Base-by-base conservation (phyloP, 2,888 invertebrate genomes). In the Oxystoma pomonae region DNA sequence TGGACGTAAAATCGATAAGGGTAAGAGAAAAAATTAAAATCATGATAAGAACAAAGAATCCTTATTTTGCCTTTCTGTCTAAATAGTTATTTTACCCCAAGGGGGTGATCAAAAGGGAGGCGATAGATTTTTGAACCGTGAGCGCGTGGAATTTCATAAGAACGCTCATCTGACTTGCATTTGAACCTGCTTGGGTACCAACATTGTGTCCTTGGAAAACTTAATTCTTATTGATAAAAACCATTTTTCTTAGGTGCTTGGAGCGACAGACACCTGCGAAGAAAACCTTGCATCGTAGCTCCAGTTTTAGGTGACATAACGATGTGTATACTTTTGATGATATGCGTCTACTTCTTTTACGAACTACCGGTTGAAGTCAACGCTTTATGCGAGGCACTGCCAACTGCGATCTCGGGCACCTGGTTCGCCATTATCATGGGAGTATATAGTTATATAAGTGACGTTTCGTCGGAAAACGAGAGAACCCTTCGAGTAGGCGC, bases 211-310 rank as follows among this genome's bases (percentile, higher is more conserved):
- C n/a, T n/a, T n/a, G n/a, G n/a, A n/a, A n/a, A n/a, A n/a, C n/a
- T n/a, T n/a, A n/a, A n/a, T n/a, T n/a, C n/a, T n/a, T n/a, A n/a
- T n/a, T n/a, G n/a, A n/a, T n/a, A n/a, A n/a, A n/a, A n/a, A n/a
- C n/a, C n/a, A n/a, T n/a, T n/a, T 0, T 85, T 86, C 62, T 71
- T 86, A 21, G 87, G 87, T 2, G 84, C 86, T 0, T 87, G 86
- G 86, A 86, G 85, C 63, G 86, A 87, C 68, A 80, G 83, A 57
- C 83, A 83, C 2, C 83, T 84, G 1, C 81, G 83, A 55, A 77
- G 86, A 52, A 86, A 85, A 70, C 82, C 84, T 1, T 86, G 85
- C 62, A 84, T 87, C 65, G 70, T 86, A 0, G 70, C 85, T 1
- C 86, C 86, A 0, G 80, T 86, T 1, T 65, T 82, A 1, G 86